Base-by-base conservation (phyloP, 2,888 invertebrate genomes). In the Chloromyia formosa region DNA sequence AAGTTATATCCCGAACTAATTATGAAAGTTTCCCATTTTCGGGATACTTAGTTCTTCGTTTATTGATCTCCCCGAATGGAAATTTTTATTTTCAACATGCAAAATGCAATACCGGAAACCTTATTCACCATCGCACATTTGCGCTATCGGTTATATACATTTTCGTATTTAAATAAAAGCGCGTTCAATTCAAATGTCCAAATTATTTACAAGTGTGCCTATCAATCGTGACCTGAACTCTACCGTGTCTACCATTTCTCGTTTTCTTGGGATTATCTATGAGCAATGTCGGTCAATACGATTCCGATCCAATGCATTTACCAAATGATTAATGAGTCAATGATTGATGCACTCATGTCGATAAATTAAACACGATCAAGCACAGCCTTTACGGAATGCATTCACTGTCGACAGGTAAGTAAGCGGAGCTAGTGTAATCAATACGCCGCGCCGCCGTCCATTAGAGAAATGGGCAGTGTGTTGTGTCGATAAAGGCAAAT, bases 311-410 rank as follows among this genome's bases (percentile, higher is more conserved):
- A 42, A 23, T 18, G 54, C 68, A 49, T 18, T 69, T 45, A 12
- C 16, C 54, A 27, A 62, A 69, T 69, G 68, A 69, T 69, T 69
- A 69, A 69, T 69, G 68, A n/a, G 23, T 27, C 53, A 54, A 54
- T 69, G 68, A 69, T 69, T 69, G 68, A 69, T 69, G 68, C 68
- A 27, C 68, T 69, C 49, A 69, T 69, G 53, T 54, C 54, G 68
- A 69, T 69, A 69, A 69, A 69, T 69, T 53, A 69, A 69, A 69
- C 68, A 69, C 68, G 68, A 69, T 53, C 54, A 53, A 12, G 27
- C 54, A 27, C 16, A 18, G 62, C 62, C 62, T 18, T 62, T 62
- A 62, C 62, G 62, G 40, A 62, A 40, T 62, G 40, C 40, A 40
- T 62, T 27, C 40, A 62, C 40, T 62, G 62, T 62, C 62, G 62